Base-by-base conservation (phyloP, 2,113 vertebrate genomes). In the Sander lucioperca region DNA sequence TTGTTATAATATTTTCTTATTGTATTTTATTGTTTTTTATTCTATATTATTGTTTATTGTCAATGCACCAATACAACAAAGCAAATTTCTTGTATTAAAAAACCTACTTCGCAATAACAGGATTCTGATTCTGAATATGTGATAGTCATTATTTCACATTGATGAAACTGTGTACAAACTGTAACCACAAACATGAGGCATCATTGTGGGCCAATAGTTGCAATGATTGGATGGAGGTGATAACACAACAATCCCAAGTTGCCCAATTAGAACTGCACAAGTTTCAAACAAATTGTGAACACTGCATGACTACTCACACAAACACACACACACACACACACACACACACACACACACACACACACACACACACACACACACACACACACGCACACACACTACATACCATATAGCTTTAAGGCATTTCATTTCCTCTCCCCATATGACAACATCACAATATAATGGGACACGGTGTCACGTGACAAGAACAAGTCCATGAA, bases 391-490 rank as follows among this genome's bases (percentile, higher is more conserved):
- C 61, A 36, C 36, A 77, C 45, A 79, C 65, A 79, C 30, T 56
- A 27, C 27, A 27, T n/a, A 19, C 57, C 63, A 70, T 58, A 84
- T 79, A 90, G 88, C 93, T 91, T 65, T 39, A 47, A 91, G 92
- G 89, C 89, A 91, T 92, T 93, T 90, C 65, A 93, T 94, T 94
- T 93, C 91, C 93, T 91, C 80, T 90, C 86, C 81, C 85, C 87
- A 89, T 86, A 80, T 92, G 92, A 92, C 91, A 93, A 91, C 92
- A 93, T 91, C 92, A 86, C 86, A 92, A 90, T 90, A 92, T 93
- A 93, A 92, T 94, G 89, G 88, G 83, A 93, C 92, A 91, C 59
- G 85, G 86, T 80, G 87, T 94, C 93, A 94, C 83, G 85, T 94
- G 92, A 94, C 88, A 78, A 58, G 69, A 85, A 58, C 82, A 74